Evolutionary conservation across 2,888 invertebrate genomes (phyloP).

Genomic region (Mactromeris polynyma): DNA sequence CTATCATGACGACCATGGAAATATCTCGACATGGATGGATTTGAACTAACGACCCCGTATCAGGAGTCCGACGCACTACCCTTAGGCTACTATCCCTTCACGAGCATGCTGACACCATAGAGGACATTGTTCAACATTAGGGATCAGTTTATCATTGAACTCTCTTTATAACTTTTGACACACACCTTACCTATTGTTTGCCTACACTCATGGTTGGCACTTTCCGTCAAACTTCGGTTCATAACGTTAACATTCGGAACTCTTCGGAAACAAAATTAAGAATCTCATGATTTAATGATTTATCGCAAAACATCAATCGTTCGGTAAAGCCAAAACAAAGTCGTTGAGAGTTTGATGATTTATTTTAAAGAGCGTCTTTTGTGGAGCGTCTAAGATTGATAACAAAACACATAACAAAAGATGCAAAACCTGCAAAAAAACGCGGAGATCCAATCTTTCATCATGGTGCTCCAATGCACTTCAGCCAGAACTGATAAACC

Average conservation of each 20-base stretch:
- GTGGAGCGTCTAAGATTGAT: too few relatives aligned
- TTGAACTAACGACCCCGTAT: too few relatives aligned
- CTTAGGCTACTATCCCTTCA: too few relatives aligned
- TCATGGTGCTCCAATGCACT: constrained; percentile 14
- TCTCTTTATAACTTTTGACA: too few relatives aligned
- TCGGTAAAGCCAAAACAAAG: background rate
- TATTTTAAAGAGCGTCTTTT: background rate
- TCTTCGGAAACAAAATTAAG: background rate
- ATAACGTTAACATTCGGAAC: background rate
- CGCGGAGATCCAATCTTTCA: constrained; percentile 17
- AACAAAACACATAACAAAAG: background rate
- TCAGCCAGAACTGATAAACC: constrained; percentile 45
- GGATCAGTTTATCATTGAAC: too few relatives aligned
- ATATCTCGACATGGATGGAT: too few relatives aligned
- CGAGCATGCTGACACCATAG: too few relatives aligned
- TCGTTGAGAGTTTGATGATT: background rate
- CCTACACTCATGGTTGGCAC: background rate
- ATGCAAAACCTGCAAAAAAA: background rate
- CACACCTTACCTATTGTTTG: too few relatives aligned
- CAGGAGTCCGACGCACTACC: too few relatives aligned
- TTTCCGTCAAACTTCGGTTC: background rate
- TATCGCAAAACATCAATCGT: background rate
- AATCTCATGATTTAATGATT: too few relatives aligned
- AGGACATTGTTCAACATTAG: too few relatives aligned
- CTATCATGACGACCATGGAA: too few relatives aligned